Evolutionary conservation across 2,888 invertebrate species (phyloP).

Genomic region (Geophilus truncorum): DNA sequence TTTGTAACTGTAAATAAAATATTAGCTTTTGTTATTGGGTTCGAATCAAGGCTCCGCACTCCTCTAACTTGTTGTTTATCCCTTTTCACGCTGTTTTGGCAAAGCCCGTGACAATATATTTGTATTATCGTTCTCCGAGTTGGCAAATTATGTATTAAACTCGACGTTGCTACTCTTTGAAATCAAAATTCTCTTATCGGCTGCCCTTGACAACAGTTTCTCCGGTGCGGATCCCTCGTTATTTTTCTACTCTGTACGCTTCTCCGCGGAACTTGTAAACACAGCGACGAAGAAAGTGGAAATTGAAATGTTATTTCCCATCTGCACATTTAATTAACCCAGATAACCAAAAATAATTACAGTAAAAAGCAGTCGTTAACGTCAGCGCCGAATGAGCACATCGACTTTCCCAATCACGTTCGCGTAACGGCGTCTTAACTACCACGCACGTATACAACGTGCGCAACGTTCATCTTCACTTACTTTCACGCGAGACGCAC

Average conservation of each 20-base stretch:
- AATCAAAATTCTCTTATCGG: background rate
- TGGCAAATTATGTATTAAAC: background rate
- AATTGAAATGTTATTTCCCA: background rate
- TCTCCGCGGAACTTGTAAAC: background rate
- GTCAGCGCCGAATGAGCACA: background rate
- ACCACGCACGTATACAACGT: background rate
- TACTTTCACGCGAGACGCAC: background rate
- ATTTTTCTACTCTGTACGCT: background rate
- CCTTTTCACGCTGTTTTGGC: background rate
- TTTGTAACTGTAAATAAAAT: background rate
- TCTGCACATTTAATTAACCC: too few species aligned
- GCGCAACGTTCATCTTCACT: background rate
- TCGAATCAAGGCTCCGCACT: background rate
- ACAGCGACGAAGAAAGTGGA: too few species aligned
- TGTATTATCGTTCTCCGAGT: background rate
- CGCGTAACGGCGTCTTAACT: background rate
- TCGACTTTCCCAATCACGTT: background rate
- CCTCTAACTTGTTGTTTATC: background rate
- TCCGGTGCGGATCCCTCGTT: background rate
- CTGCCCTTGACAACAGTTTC: background rate
- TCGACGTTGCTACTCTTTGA: background rate
- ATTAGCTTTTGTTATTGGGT: background rate
- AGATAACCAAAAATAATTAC: too few species aligned
- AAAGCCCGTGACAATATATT: background rate
- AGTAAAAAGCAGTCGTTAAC: too few species aligned